phyloP scores from a whole-genome alignment of 2,797 vertebrate genomes.

The Cygnus olor region DNA sequence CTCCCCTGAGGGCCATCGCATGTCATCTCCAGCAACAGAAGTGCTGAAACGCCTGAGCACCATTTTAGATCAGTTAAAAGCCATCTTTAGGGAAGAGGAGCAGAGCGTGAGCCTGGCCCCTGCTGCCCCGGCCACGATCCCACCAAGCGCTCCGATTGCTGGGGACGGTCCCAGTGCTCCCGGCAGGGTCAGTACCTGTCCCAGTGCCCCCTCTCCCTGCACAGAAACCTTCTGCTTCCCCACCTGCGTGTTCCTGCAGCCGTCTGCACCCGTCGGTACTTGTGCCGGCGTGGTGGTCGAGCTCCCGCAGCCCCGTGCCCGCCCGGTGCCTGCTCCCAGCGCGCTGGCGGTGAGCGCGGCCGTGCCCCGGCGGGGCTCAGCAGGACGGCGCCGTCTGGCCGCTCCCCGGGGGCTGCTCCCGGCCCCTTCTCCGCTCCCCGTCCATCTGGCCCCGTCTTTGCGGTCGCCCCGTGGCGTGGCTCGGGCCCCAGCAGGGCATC shows the following conservation, averaged over 20 bases:
- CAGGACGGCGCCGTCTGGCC: background rate
- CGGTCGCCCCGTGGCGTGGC: accelerated
- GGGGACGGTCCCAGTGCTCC: background rate
- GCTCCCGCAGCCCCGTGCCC: background rate
- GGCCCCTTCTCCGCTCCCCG: background rate
- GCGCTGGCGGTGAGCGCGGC: background rate
- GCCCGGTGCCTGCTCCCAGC: background rate
- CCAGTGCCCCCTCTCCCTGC: background rate
- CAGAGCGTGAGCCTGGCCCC: no score
- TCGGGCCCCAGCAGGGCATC: background rate
- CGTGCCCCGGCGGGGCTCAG: background rate
- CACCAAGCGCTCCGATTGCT: background rate
- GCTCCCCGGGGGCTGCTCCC: background rate
- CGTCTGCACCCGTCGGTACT: background rate
- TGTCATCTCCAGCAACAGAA: background rate
- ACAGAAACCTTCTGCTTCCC: background rate
- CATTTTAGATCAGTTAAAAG: background rate
- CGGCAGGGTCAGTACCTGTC: accelerated
- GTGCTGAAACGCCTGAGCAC: accelerated
- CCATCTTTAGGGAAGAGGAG: background rate
- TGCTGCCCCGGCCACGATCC: accelerated
- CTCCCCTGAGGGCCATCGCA: background rate
- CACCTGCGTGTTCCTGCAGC: background rate
- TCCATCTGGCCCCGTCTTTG: no score
- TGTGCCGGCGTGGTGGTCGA: background rate